These are phyloP conservation scores for Oscheius sp. DNA, from an alignment of 2,888 invertebrate genomes.

Conservation along the genomic window DNA sequence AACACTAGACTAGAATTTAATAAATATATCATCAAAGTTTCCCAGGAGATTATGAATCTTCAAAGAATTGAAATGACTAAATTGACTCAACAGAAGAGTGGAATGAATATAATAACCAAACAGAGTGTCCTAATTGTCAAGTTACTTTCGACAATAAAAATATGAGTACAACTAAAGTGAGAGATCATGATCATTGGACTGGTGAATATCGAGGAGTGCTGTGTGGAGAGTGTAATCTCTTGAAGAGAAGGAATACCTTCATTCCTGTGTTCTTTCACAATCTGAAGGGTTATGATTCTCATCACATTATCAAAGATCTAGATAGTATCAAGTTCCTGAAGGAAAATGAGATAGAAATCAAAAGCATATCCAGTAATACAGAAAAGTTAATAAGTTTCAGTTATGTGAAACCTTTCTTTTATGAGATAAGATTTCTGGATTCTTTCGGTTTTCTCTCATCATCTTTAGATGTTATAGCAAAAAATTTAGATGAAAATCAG, in stretches of 20 bases:
- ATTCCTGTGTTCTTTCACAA: conserved; percentile 40
- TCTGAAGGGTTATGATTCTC: conserved; percentile 40
- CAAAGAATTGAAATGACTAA: conserved; percentile 23
- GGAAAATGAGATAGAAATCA: conserved; percentile 23
- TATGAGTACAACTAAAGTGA: conserved; percentile 33
- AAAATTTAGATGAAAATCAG: conserved; percentile 42
- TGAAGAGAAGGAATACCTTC: background rate
- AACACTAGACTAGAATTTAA: too few relatives aligned
- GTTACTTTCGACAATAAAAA: conserved; percentile 14
- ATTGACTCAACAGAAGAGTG: background rate
- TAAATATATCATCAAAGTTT: conserved; percentile 33
- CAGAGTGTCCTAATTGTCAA: conserved; percentile 28
- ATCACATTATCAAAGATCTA: conserved; percentile 28
- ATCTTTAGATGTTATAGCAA: conserved; percentile 36
- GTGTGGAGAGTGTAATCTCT: conserved; percentile 34
- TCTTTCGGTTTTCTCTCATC: conserved; percentile 36
- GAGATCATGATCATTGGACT: conserved; percentile 39
- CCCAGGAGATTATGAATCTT: conserved; percentile 34
- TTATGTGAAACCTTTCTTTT: conserved; percentile 23
- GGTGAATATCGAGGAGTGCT: conserved; percentile 40
- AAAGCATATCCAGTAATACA: conserved; percentile 32
- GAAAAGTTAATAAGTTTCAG: conserved; percentile 45
- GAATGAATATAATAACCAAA: background rate
- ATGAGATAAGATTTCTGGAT: conserved; percentile 53
- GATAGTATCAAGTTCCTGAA: conserved; percentile 4